Evolutionary conservation across 30 jellyfish, hydroid and myxozoan genomes (phyloP), one percentile per base, ranked within the genome.

Genomic region (Turritopsis rubra): DNA sequence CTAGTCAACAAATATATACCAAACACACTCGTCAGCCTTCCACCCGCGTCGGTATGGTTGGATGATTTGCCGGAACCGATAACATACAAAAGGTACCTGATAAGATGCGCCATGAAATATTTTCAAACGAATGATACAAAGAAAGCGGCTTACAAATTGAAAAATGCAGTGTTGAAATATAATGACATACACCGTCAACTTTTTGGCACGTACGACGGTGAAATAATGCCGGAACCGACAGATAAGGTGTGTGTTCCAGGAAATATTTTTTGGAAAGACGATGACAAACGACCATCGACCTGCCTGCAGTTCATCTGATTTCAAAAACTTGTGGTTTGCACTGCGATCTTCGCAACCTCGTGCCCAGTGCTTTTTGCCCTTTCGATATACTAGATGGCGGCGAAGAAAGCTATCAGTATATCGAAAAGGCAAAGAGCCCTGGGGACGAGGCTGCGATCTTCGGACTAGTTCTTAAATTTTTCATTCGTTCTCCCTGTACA

Each of bases 161-260:
- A 66, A 53, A 54, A 22, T 26, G 94, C 96, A 7, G 74, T 91
- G 0, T 18, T 22, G 52, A 86, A 74, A 52, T 91, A 91, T 70
- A 80, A 24, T 18, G 28, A 13, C 7, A 68, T 86, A 29, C 97
- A 91, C 71, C 86, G 70, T 66, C 18, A 70, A 17, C 18, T 91
- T 18, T 91, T 91, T 79, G 97, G 97, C 9, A 82, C 65, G 22
- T 91, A 91, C 79, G 83, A 75, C 0, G 97, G 97, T 21, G 97
- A 91, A 70, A 83, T 91, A 20, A 91, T 91, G 97, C 97, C 97
- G 18, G 41, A 88, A 53, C 97, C 97, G 71, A 65, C 85, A 25
- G 60, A 41, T 41, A 5, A 41, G 60, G 60, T 41, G 9, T 41
- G 60, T 41, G 60, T 13, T n/a, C n/a, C n/a, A n/a, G n/a, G n/a